phyloP scores from a whole-genome alignment of 2,888 invertebrate species.

The Autographa pulchrina region DNA sequence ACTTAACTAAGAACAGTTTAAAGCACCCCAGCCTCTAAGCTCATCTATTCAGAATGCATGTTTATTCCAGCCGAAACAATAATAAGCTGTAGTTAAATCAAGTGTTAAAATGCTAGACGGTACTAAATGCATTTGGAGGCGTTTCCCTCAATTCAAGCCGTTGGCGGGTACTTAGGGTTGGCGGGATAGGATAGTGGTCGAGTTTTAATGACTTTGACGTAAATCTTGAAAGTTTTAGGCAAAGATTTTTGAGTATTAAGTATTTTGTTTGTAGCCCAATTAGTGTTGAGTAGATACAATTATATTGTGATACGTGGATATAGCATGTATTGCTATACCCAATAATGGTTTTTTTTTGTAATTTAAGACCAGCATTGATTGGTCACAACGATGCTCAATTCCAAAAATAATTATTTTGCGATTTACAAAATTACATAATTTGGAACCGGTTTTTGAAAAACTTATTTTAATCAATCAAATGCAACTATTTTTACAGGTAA shows the following conservation, averaged over 20 bases:
- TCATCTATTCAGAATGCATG: conserved; percentile 45
- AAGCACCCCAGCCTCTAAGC: neutral
- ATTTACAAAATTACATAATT: too few species aligned
- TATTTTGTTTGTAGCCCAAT: neutral
- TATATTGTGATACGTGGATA: too few species aligned
- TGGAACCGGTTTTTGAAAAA: too few species aligned
- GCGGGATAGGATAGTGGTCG: conserved; percentile 25
- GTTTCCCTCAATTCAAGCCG: conserved; percentile 68
- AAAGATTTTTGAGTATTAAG: neutral
- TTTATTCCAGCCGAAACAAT: conserved; percentile 55
- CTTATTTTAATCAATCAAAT: too few species aligned
- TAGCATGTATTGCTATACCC: too few species aligned
- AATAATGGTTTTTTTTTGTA: too few species aligned
- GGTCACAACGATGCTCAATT: too few species aligned
- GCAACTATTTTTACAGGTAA: too few species aligned
- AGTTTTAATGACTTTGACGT: conserved; percentile 36
- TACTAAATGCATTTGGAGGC: conserved; percentile 77
- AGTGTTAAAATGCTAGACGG: conserved; percentile 67
- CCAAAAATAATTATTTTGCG: too few species aligned
- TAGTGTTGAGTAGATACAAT: neutral
- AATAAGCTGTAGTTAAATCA: conserved; percentile 65
- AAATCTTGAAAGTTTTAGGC: neutral
- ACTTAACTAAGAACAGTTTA: neutral
- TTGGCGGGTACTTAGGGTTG: conserved; percentile 68
- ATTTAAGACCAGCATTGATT: too few species aligned